These are phyloP conservation scores for Morpho helenor DNA, from an alignment of 2,888 invertebrate genomes.

Conservation along the genomic window DNA sequence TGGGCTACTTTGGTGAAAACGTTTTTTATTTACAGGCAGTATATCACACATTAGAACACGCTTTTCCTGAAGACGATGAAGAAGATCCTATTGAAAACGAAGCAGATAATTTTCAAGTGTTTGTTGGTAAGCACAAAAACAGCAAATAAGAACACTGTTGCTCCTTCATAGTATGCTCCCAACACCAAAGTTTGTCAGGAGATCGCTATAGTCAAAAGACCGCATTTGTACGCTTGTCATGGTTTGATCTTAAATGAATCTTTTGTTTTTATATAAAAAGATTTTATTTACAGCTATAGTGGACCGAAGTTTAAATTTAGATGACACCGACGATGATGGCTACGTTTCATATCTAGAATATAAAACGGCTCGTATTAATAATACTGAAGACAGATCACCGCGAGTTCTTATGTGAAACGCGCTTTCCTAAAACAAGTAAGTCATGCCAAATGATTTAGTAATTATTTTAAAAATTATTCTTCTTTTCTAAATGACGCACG, in stretches of 20 bases:
- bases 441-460: neutral
- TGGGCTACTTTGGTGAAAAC: too few relatives aligned
- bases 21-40: conserved; percentile 79
- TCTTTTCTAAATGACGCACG: too few relatives aligned
- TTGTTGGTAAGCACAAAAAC: conserved; percentile 44
- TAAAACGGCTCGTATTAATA: conserved; percentile 52
- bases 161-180: neutral
- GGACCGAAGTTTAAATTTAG: conserved; percentile 89
- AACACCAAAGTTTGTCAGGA: neutral
- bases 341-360: conserved; percentile 90
- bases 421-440: conserved; percentile 14
- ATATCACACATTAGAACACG: conserved; percentile 84
- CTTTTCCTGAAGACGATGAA: conserved; percentile 56
- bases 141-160: neutral
- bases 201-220: too few relatives aligned
- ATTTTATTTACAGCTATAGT: conserved; percentile 82
- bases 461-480: neutral
- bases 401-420: conserved; percentile 43
- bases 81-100: conserved; percentile 59
- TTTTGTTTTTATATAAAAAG: neutral
- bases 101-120: conserved; percentile 54
- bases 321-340: conserved; percentile 92
- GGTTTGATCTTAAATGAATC: neutral
- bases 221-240: too few relatives aligned
- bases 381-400: conserved; percentile 44